Base-by-base conservation (phyloP, 2,113 vertebrate species). In the Alligator sinensis region DNA sequence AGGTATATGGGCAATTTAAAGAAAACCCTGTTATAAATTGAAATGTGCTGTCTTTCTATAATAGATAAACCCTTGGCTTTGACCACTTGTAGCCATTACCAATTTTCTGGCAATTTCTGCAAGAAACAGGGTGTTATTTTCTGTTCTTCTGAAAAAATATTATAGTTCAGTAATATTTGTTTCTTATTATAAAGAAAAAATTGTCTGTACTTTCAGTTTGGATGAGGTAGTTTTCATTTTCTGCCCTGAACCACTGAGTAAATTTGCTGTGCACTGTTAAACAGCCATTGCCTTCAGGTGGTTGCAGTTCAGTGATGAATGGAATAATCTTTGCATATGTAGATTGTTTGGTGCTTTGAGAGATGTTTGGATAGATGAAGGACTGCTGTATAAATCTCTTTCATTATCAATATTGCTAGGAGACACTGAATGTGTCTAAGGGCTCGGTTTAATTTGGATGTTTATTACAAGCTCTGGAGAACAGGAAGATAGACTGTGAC, bases 371-470 rank as follows among this genome's bases (percentile, higher is more conserved):
- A 63, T 75, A 90, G 91, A 77, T 82, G 75, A 85, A 34, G 75
- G 34, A 28, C 28, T 2, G 2, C 88, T 70, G 84, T 16, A 4
- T 27, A 54, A 85, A 86, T 55, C 76, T 87, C 70, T 54, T 75
- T 84, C 58, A 47, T 94, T 87, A 96, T 85, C 80, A 60, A 68
- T 77, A 85, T 85, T 90, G 77, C 88, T 91, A 78, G 80, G 75
- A 94, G 92, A 59, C 30, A 95, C 12, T 61, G 79, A 38, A 95
- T 83, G 12, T 38, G 0, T 83, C 30, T 2, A 61, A 89, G 77
- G 77, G 55, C 3, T 64, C 88, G 1, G 17, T 94, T 94, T 94
- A 89, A 89, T 95, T 81, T 90, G 86, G 80, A 77, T 95, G 61
- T 61, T 93, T 89, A 62, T 93, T 81, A 74, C 11, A 34, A 76